A percentile compares a stretch with the other conserved stretches of the same genome.
phyloP scores from a whole-genome alignment of 2,888 invertebrate species.

The Seira sanloemensis region DNA sequence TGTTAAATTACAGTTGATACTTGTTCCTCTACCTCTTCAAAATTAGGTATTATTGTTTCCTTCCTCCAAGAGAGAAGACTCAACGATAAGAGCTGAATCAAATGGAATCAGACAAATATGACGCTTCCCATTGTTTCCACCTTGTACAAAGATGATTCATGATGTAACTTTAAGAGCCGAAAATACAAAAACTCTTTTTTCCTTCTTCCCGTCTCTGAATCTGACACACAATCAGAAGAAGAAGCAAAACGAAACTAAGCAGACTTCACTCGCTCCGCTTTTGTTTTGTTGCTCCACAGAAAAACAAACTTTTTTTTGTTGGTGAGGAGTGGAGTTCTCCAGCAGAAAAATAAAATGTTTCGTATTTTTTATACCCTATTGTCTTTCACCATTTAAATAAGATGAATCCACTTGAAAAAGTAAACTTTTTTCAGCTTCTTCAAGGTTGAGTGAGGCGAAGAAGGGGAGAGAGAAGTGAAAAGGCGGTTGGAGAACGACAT shows the following conservation, averaged over 20 bases:
- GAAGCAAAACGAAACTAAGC: not conserved
- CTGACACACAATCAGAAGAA: conserved; percentile 37
- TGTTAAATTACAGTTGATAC: not conserved
- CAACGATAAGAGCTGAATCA: conserved; percentile 29
- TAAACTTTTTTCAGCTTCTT: conserved; percentile 13
- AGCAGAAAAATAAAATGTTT: conserved; percentile 7
- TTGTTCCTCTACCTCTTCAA: conserved; percentile 1
- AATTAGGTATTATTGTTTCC: conserved; percentile 12
- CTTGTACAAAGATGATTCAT: conserved; percentile 37
- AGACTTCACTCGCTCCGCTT: conserved; percentile 11
- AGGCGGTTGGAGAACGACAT: conserved; percentile 14
- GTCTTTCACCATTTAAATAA: conserved; percentile 16
- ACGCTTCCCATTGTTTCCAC: conserved; percentile 51
- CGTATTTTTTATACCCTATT: conserved; percentile 6
- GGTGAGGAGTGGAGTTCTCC: too few relatives aligned
- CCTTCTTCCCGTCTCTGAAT: conserved; percentile 3
- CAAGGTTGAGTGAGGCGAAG: conserved; percentile 1
- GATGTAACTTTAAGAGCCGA: not conserved
- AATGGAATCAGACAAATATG: conserved; percentile 61
- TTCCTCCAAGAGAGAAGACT: not conserved
- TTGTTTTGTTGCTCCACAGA: conserved; percentile 2
- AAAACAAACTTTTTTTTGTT: not conserved
- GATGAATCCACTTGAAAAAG: conserved; percentile 4
- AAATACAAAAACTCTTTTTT: not conserved
- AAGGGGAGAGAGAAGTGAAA: not conserved